Evolutionary conservation across 2,888 invertebrate species (phyloP), one percentile per base, ranked within the genome.

Genomic region (Tillus elongatus): DNA sequence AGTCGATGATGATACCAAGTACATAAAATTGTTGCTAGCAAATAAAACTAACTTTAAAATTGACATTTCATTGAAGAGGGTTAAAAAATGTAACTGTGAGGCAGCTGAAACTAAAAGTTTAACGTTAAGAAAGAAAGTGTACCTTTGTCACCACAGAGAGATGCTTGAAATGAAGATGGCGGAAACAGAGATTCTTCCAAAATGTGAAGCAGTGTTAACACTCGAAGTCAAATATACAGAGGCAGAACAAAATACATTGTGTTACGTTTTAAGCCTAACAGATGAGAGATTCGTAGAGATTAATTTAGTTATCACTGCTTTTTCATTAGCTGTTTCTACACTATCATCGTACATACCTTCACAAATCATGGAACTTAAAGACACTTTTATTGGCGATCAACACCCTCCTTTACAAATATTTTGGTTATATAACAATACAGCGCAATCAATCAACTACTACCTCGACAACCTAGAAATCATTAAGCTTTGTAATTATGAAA

Each of bases 91-190:
- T 19, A 19, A 19, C 6, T 19, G 24, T n/a, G 24, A 19, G n/a
- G 6, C 24, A n/a, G n/a, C n/a, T 19, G 24, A 19, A 19, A 19
- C n/a, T 8, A 19, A 19, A 19, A 19, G n/a, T 19, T 19, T 19
- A 19, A 19, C 24, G n/a, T 19, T 19, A 19, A 19, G 24, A 19
- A 19, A 19, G n/a, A 19, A 19, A n/a, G 24, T 19, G 24, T 19
- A 19, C 24, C 24, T 6, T 8, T 19, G 24, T 19, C 24, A 6
- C 24, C 24, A 19, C n/a, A 19, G 24, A 19, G 24, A 19, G 6
- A 19, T 19, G 24, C n/a, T 19, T n/a, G n/a, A 6, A 19, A 19
- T 19, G 24, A n/a, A 6, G 6, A 6, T 19, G 6, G 6, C 24
- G 6, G n/a, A 6, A 8, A n/a, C 6, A 19, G 24, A 19, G n/a